Base-by-base conservation (phyloP, 2,888 invertebrate genomes). In the Malachius bipustulatus region DNA sequence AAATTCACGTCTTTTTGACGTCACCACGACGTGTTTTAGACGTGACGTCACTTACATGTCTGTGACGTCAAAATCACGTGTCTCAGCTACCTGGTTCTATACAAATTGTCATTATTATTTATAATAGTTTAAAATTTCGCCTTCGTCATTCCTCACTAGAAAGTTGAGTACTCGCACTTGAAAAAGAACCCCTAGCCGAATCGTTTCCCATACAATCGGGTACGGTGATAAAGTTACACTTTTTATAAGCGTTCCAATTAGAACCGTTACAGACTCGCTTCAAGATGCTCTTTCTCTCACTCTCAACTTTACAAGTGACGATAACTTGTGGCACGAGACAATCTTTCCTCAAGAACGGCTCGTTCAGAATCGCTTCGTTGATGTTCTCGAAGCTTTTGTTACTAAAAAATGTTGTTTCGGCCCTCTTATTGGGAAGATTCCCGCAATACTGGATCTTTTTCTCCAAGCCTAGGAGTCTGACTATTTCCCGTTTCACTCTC, bases 401-500 rank as follows among this genome's bases (percentile, higher is more conserved):
- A 26, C 40, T 27, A n/a, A 34, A 27, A 9, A 46, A 32, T 26
- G 15, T 38, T 3, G 10, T 35, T 30, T 30, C 39, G 3, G 33
- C 34, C 13, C 27, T 10, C 35, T 37, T 8, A 8, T 19, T 19
- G 6, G 6, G 6, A 8, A 19, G n/a, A 29, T 24, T 14, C 12
- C 32, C 29, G 10, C 34, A 36, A 4, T 13, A 9, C 9, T 19
- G 32, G 11, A 30, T 27, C 16, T 37, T 32, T 16, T 32, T 32
- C 28, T 35, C 15, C 6, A 37, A 30, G 13, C 66, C 65, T 39
- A 71, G 65, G 43, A 73, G 60, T 45, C 64, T 64, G 6, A 65
- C 55, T 2, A 73, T 55, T 46, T 75, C 73, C 8, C 71, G 55
- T 46, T 71, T 69, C 2, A 81, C 74, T 14, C 80, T 67, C 10